Evolutionary conservation across 2,888 invertebrate species (phyloP).

Genomic region (Apeira syringaria): DNA sequence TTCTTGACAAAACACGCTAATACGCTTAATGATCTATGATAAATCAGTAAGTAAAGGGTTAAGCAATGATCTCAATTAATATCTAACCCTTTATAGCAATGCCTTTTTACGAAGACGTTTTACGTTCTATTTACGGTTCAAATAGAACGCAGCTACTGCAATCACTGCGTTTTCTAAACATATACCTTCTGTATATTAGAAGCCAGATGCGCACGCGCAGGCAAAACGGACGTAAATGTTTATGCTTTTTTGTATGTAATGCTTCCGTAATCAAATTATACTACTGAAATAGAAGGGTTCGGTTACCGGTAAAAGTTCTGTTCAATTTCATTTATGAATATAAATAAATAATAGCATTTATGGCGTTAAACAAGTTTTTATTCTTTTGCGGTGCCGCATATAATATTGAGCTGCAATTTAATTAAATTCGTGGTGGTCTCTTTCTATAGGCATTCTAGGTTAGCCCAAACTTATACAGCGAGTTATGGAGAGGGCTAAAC

Average conservation of each 20-base stretch:
- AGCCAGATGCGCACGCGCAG: constrained; percentile 42
- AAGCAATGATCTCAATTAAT: no score
- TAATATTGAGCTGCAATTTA: no score
- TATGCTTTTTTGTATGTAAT: constrained; percentile 51
- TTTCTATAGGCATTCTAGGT: no score
- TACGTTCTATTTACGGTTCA: constrained; percentile 6
- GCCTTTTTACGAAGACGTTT: background rate
- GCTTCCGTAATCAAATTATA: constrained; percentile 56
- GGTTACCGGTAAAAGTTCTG: constrained; percentile 34
- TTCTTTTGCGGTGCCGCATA: background rate
- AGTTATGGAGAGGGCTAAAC: no score
- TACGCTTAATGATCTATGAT: no score
- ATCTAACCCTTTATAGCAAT: background rate
- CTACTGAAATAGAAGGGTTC: constrained; percentile 47
- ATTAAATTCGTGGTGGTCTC: no score
- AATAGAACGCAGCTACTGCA: constrained; percentile 11
- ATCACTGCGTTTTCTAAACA: constrained; percentile 10
- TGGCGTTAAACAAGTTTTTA: background rate
- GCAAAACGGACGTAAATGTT: constrained; percentile 63
- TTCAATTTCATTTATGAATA: constrained; percentile 16
- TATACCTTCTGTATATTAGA: constrained; percentile 7
- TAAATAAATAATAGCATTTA: constrained; percentile 8
- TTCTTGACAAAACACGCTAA: no score
- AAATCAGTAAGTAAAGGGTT: no score
- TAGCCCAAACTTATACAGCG: no score